Evolutionary conservation across 2,113 vertebrate genomes (phyloP).

Genomic region (Hydrolagus affinis): DNA sequence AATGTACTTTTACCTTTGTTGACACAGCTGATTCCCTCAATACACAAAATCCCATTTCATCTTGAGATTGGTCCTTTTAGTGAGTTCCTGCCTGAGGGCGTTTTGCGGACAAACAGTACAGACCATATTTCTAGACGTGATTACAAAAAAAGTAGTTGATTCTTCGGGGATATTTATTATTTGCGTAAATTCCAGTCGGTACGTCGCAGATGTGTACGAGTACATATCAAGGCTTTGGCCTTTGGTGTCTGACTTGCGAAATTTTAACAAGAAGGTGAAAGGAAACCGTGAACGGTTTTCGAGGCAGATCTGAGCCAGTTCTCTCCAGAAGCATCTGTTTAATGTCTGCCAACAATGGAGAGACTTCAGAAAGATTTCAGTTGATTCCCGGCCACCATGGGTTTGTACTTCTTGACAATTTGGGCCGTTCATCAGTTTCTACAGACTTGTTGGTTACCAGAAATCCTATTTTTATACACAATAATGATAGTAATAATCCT

Average conservation of each 20-base stretch:
- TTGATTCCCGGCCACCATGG: neutral
- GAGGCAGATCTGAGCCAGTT: neutral
- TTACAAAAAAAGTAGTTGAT: neutral
- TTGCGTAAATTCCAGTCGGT: neutral
- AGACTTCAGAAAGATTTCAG: neutral
- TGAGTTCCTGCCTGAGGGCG: neutral
- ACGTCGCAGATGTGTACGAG: neutral
- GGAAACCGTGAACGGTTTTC: neutral
- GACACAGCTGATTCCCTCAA: neutral
- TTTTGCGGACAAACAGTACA: neutral
- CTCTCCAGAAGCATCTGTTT: neutral
- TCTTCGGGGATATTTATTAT: conserved; percentile 13
- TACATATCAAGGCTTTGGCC: neutral
- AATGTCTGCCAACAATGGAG: neutral
- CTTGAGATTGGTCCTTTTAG: neutral
- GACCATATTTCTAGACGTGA: neutral
- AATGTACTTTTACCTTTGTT: neutral
- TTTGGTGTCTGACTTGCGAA: neutral
- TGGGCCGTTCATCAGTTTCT: conserved; percentile 11
- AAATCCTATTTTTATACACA: neutral
- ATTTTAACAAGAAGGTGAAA: neutral
- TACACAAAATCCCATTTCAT: neutral
- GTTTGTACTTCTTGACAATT: neutral
- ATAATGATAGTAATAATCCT: too few relatives aligned
- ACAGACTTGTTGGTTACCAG: neutral